Percentiles rank a stretch among this genome's conserved stretches.
phyloP scores from a whole-genome alignment of 2,797 vertebrate genomes.

The Graptemys geographica region DNA sequence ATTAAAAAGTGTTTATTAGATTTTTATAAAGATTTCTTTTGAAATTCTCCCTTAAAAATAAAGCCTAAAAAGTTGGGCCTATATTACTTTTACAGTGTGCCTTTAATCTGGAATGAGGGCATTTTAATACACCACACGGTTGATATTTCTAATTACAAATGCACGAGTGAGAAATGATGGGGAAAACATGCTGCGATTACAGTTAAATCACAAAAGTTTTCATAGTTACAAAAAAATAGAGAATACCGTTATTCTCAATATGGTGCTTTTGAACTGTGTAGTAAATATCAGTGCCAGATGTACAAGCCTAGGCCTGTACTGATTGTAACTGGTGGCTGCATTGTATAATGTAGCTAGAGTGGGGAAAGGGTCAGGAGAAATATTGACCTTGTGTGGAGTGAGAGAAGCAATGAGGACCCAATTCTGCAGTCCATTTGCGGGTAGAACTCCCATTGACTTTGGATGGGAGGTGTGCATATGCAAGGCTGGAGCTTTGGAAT shows the following conservation, averaged over 20 bases:
- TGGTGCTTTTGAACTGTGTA: background rate
- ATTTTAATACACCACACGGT: background rate
- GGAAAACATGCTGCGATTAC: background rate
- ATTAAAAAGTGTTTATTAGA: background rate
- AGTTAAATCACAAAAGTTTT: background rate
- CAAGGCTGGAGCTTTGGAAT: background rate
- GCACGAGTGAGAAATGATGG: background rate
- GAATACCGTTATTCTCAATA: background rate
- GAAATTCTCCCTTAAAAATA: background rate
- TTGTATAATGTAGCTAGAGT: background rate
- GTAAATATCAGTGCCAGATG: background rate
- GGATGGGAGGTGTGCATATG: background rate
- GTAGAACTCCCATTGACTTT: background rate
- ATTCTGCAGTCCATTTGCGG: background rate
- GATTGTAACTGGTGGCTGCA: background rate
- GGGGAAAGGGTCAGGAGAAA: background rate
- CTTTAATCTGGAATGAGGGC: background rate
- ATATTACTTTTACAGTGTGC: background rate
- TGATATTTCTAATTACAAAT: background rate
- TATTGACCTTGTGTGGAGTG: background rate
- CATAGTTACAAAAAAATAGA: background rate
- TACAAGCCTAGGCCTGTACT: background rate
- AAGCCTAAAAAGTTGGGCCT: background rate
- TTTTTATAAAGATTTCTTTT: background rate
- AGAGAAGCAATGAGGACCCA: background rate